Evolutionary conservation across 2,888 invertebrate species (phyloP), one percentile per base, ranked within the genome.

Genomic region (Pecten maximus): DNA sequence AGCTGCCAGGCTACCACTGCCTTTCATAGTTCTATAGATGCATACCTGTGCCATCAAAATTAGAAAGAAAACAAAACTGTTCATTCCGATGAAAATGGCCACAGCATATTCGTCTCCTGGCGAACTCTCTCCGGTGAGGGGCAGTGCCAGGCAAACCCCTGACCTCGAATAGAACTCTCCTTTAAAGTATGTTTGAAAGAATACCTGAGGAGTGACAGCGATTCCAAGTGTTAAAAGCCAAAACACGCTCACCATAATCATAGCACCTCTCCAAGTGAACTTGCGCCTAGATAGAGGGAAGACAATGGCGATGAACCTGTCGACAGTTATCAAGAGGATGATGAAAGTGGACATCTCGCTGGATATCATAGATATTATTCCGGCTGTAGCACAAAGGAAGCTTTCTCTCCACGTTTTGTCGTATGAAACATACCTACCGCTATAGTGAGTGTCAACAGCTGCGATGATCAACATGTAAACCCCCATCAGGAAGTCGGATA

Each of bases 401-500:
- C 90, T 90, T 3, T n/a, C 54, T 28, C 90, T 54, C 90, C 90
- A 90, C n/a, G 40, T 4, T 19, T 28, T 60, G n/a, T 90, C 90
- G n/a, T 88, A 44, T 0, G 88, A 60, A 12, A 88, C 90, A 50
- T 90, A 90, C 16, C 40, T 54, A 12, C 88, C 88, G n/a, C 90
- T 48, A 28, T 54, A 88, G 8, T 87, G 39, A 4, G 74, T 19
- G 44, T 90, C 88, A 23, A 60, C 54, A 0, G 74, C n/a, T 16
- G 90, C 90, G 28, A 90, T 90, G 8, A 90, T 88, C 23, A 35
- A 54, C 40, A 90, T 74, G 60, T 88, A 90, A 16, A 90, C 28
- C 19, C 90, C 90, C 90, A 90, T 90, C 12, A 90, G 28, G 10
- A 90, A 60, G 35, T 90, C 90, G 12, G 90, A 88, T 40, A 90